A percentile compares a stretch with the other conserved stretches of the same genome.
These are phyloP conservation scores for Microctenopoma lineatum DNA, from an alignment of 2,797 vertebrate species.

Conservation along the genomic window DNA sequence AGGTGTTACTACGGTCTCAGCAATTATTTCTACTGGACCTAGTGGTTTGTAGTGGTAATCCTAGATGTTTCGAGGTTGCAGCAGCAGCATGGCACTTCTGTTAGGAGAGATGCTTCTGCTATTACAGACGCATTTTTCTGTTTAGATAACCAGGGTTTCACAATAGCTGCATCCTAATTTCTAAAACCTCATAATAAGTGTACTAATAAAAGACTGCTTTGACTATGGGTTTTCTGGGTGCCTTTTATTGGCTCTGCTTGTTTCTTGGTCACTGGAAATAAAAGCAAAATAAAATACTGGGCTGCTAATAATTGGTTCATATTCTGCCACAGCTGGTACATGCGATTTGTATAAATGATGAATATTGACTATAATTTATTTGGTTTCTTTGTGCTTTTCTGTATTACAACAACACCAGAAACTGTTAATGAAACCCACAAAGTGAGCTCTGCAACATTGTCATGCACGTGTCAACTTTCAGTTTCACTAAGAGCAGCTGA, in stretches of 20 bases:
- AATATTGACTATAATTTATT: too few species aligned
- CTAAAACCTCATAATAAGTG: constrained; percentile 23
- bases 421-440: constrained; percentile 10
- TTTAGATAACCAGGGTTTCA: constrained; percentile 36
- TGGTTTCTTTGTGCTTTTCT: constrained; percentile 21
- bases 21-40: constrained; percentile 48
- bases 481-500: constrained; percentile 32
- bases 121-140: background rate
- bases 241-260: constrained; percentile 44
- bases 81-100: background rate
- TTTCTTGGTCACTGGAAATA: constrained; percentile 47
- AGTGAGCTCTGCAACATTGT: constrained; percentile 7
- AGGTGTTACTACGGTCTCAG: constrained; percentile 32
- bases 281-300: constrained; percentile 31
- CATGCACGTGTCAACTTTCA: constrained; percentile 34
- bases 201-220: constrained; percentile 39
- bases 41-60: constrained; percentile 12
- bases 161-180: background rate
- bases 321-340: constrained; percentile 12
- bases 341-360: constrained; percentile 20
- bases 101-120: constrained; percentile 15
- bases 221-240: constrained; percentile 29
- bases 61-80: background rate
- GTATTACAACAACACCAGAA: constrained; percentile 18
- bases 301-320: constrained; percentile 56